Evolutionary conservation across 2,113 vertebrate genomes (phyloP), one percentile per base, ranked within the genome.

Genomic region (Tychaedon coryphoeus): DNA sequence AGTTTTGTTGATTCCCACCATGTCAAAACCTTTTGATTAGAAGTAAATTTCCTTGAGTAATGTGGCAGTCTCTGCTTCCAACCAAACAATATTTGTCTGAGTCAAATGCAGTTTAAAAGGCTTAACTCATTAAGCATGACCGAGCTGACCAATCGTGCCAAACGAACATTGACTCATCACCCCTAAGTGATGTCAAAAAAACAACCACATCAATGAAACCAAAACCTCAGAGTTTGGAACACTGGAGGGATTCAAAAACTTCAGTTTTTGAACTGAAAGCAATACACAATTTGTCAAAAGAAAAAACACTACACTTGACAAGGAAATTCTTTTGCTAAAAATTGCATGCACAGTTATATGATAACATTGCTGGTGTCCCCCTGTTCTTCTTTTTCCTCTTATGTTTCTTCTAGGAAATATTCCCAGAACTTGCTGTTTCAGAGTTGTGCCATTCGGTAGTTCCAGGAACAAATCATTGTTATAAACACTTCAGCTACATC

Each of bases 101-200:
- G 40, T 73, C 3, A 2, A 80, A 80, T 26, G 18, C 19, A 77
- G 64, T 86, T 92, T 84, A 36, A 45, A 91, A 74, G 69, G 29
- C n/a, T 73, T 25, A 71, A 90, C 60, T 70, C 51, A 61, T 66
- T 70, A 92, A 57, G 25, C 31, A 18, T n/a, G 22, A 70, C 56
- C 9, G 18, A 91, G 56, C 42, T 74, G 84, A 70, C 83, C 89
- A 80, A 70, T 70, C 42, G 29, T 0, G 0, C 64, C 60, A 58
- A 2, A 4, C 0, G 0, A 80, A 77, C 34, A 66, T 1, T 0
- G 7, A 66, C 75, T 80, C 72, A 70, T 76, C 67, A 58, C 12
- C 18, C 15, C 38, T 73, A 88, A 92, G 25, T 6, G 10, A 88
- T 91, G 58, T 93, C 17, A 75, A 86, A 95, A 90, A 94, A 75